Evolutionary conservation across 2,797 vertebrate species (phyloP).

Genomic region (Rhyacichthys aspro): DNA sequence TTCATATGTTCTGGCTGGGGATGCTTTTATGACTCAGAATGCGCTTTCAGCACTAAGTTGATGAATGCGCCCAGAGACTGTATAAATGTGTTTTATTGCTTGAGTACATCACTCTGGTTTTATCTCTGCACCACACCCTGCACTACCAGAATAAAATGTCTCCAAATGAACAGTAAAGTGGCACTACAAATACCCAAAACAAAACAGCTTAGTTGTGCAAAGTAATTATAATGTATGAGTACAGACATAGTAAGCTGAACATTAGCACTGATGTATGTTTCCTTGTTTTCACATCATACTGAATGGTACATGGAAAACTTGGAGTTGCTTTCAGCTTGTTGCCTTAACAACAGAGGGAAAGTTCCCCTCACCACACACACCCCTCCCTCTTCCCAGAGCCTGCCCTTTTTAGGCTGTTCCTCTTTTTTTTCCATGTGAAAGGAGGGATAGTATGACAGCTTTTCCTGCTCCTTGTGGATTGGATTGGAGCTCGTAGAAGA

Average conservation of each 20-base stretch:
- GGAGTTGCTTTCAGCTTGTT: slow-evolving; percentile 64
- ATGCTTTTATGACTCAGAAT: slow-evolving; percentile 4
- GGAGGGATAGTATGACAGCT: slow-evolving; percentile 74
- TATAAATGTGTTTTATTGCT: slow-evolving; percentile 2
- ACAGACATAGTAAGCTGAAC: background rate
- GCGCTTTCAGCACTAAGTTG: slow-evolving; percentile 1
- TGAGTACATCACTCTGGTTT: background rate
- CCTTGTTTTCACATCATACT: slow-evolving; percentile 47
- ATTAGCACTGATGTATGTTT: background rate
- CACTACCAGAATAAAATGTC: background rate
- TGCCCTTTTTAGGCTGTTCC: slow-evolving; percentile 85
- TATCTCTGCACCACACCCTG: slow-evolving; percentile 4
- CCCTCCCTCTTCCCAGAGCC: slow-evolving; percentile 62
- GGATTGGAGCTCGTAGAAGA: slow-evolving; percentile 62
- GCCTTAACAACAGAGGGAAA: slow-evolving; percentile 67
- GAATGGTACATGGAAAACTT: slow-evolving; percentile 69
- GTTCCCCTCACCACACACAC: slow-evolving; percentile 26
- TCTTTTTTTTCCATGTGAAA: slow-evolving; percentile 62
- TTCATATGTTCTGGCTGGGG: background rate
- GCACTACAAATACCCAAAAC: background rate
- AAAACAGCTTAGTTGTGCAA: background rate
- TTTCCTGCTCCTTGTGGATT: slow-evolving; percentile 73
- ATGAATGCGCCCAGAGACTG: background rate
- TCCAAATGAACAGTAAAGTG: background rate
- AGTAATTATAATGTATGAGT: background rate